phyloP scores from a whole-genome alignment of 2,113 vertebrate genomes.

The Albula goreensis region DNA sequence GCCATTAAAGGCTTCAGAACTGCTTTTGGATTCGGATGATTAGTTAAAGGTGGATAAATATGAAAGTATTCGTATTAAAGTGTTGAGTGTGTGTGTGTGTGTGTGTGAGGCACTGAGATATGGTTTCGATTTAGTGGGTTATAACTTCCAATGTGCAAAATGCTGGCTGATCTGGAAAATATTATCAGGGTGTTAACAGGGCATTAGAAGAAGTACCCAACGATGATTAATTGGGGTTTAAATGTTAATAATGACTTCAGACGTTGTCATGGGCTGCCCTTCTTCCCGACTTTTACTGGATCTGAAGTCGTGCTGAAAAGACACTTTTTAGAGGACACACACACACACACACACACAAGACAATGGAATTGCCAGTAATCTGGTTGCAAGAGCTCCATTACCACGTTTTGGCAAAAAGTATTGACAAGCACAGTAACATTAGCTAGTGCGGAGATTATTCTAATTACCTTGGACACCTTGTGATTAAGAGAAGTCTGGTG shows the following conservation, averaged over 20 bases:
- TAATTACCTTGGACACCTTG: background rate
- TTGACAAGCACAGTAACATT: background rate
- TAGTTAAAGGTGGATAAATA: background rate
- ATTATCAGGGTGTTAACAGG: background rate
- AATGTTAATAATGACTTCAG: slow-evolving; percentile 12
- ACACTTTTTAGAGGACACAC: no score
- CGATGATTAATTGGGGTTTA: slow-evolving; percentile 17
- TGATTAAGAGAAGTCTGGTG: no score
- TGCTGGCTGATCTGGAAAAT: background rate
- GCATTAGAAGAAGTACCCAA: background rate
- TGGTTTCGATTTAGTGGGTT: background rate
- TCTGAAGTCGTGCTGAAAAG: background rate
- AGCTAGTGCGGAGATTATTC: background rate
- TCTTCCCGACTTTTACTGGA: background rate
- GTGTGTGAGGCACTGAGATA: background rate
- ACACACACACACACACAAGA: no score
- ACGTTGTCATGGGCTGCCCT: background rate
- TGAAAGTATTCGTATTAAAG: background rate
- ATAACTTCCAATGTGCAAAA: background rate
- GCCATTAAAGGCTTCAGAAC: background rate
- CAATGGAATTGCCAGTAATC: no score
- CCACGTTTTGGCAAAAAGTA: background rate
- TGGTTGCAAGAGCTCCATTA: background rate
- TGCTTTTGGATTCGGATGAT: background rate
- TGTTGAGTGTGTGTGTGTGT: background rate